phyloP scores from a whole-genome alignment of 2,888 invertebrate species.

The Helleia helle region DNA sequence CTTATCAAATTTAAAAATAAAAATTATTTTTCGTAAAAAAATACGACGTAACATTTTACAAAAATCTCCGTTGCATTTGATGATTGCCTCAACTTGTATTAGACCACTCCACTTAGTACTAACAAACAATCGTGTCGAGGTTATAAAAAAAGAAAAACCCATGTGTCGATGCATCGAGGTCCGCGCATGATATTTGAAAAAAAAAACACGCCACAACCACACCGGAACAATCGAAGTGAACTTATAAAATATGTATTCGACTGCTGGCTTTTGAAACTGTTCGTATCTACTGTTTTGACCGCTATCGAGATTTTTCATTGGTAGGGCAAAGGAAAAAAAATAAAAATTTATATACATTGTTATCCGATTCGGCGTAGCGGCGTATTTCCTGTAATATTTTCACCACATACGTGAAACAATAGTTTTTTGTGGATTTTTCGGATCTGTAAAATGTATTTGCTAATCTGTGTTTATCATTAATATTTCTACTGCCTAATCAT shows the following conservation, averaged over 20 bases:
- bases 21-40: no score
- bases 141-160: constrained; percentile 47
- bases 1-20: no score
- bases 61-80: neutral
- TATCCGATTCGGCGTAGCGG: constrained; percentile 14
- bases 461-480: no score
- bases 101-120: constrained; percentile 27
- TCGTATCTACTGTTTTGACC: constrained; percentile 57
- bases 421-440: constrained; percentile 12
- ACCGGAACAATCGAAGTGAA: constrained; percentile 70
- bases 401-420: constrained; percentile 11
- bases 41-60: no score
- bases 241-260: constrained; percentile 70
- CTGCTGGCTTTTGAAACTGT: constrained; percentile 61
- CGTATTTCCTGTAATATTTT: constrained; percentile 17
- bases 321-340: constrained; percentile 33
- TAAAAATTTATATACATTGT: constrained; percentile 32
- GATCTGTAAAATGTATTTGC: no score
- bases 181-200: constrained; percentile 45
- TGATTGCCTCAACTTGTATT: constrained; percentile 9
- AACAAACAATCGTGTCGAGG: constrained; percentile 48
- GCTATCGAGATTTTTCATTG: constrained; percentile 55
- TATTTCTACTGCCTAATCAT: no score
- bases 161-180: constrained; percentile 58
- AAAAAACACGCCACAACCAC: constrained; percentile 41